Percentiles rank a stretch among this genome's conserved stretches.
Evolutionary conservation across 2,797 vertebrate genomes (phyloP).

Genomic region (Leuciscus waleckii): DNA sequence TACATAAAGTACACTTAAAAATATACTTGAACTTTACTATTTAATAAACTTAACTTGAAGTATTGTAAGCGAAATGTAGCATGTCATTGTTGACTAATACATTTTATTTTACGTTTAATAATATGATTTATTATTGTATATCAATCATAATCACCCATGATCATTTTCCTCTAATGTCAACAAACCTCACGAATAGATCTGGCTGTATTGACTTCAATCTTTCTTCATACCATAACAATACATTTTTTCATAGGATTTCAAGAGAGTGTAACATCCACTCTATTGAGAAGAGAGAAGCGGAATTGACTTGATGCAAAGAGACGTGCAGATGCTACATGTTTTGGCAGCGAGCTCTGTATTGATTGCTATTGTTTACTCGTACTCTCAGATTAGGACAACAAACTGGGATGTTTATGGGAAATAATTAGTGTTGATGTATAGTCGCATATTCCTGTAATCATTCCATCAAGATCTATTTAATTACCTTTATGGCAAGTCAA

Average conservation of each 20-base stretch:
- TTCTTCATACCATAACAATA: conserved; percentile 1
- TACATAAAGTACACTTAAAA: no score
- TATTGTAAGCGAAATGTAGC: no score
- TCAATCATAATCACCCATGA: conserved; percentile 28
- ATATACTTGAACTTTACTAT: no score
- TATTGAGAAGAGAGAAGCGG: background rate
- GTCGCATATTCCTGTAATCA: conserved; percentile 44
- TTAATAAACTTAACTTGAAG: no score
- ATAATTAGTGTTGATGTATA: conserved; percentile 32
- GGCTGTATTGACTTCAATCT: background rate
- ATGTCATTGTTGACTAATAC: no score
- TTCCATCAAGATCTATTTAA: conserved; percentile 28
- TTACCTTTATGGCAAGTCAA: conserved; percentile 39
- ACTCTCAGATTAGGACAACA: conserved; percentile 32
- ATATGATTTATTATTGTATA: background rate
- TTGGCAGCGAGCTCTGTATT: background rate
- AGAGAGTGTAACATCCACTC: background rate
- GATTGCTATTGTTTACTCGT: conserved; percentile 16
- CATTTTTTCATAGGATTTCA: conserved; percentile 7
- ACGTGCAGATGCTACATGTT: background rate
- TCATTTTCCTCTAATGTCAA: conserved; percentile 17
- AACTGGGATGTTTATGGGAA: conserved; percentile 35
- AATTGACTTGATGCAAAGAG: background rate
- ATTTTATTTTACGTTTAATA: no score
- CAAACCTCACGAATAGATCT: background rate